Conservation (phyloP, 2,797 vertebrate species). For the Cottoperca gobio region DNA sequence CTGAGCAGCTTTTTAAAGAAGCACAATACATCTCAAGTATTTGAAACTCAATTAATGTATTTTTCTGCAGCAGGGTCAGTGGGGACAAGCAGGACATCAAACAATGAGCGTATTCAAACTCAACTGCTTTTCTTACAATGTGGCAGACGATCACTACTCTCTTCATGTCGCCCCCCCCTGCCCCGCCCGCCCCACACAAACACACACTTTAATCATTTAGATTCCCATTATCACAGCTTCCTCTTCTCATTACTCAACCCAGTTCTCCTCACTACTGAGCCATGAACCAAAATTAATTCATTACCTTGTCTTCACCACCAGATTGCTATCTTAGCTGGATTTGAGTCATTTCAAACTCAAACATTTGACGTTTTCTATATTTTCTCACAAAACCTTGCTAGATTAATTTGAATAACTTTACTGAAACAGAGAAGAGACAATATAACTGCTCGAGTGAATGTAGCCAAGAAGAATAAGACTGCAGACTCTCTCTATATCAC, state of each 20-base stretch:
- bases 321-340: conserved; percentile 71
- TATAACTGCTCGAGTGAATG: conserved; percentile 42
- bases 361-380: conserved; percentile 60
- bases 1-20: background rate
- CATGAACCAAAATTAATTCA: conserved; percentile 80
- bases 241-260: conserved; percentile 78
- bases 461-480: conserved; percentile 31
- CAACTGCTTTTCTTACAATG: background rate
- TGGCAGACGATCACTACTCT: conserved; percentile 15
- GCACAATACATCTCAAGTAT: background rate
- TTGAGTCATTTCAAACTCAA: conserved; percentile 70
- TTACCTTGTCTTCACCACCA: conserved; percentile 73
- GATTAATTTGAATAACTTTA: conserved; percentile 64
- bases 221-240: conserved; percentile 79
- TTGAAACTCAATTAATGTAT: conserved; percentile 2
- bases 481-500: conserved; percentile 44
- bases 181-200: conserved; percentile 48
- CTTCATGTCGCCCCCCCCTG: conserved; percentile 14
- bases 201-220: conserved; percentile 77
- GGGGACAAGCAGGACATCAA: background rate
- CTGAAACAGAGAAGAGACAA: conserved; percentile 50
- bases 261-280: conserved; percentile 71
- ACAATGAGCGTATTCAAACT: conserved; percentile 10
- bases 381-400: conserved; percentile 52
- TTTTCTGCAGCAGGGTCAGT: background rate